Percentiles rank a stretch among this genome's conserved stretches.
phyloP scores from a whole-genome alignment of 2,113 vertebrate genomes.

The Melanocharis versteri region DNA sequence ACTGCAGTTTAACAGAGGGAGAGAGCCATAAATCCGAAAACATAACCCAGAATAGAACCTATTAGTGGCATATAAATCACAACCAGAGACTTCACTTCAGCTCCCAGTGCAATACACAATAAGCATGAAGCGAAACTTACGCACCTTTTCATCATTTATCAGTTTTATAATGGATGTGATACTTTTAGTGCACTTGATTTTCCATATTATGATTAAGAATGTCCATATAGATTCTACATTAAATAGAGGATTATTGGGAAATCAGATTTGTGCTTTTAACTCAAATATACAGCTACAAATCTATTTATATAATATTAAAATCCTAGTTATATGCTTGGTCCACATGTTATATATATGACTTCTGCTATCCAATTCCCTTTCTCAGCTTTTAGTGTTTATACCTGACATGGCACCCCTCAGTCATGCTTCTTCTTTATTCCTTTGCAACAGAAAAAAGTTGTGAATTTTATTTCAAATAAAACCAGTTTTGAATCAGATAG shows the following conservation, averaged over 20 bases:
- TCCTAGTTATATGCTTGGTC: background rate
- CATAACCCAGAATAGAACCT: background rate
- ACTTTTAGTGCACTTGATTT: background rate
- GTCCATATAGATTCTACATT: background rate
- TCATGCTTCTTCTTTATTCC: background rate
- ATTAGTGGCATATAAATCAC: conserved; percentile 19
- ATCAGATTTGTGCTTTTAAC: background rate
- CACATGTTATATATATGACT: background rate
- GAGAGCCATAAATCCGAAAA: conserved; percentile 30
- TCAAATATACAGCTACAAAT: background rate
- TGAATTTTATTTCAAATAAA: background rate
- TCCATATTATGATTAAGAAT: background rate
- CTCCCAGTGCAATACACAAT: background rate
- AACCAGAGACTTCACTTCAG: background rate
- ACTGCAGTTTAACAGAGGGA: background rate
- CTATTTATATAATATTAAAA: background rate
- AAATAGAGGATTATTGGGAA: background rate
- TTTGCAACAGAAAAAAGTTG: background rate
- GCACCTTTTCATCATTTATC: background rate
- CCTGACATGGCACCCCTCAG: background rate
- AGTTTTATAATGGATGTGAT: background rate
- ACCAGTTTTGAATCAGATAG: background rate
- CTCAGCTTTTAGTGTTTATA: background rate
- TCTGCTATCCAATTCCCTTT: background rate
- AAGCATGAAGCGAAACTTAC: conserved; percentile 2